Base-by-base conservation (phyloP, 2,888 invertebrate genomes). In the Plusia festucae region DNA sequence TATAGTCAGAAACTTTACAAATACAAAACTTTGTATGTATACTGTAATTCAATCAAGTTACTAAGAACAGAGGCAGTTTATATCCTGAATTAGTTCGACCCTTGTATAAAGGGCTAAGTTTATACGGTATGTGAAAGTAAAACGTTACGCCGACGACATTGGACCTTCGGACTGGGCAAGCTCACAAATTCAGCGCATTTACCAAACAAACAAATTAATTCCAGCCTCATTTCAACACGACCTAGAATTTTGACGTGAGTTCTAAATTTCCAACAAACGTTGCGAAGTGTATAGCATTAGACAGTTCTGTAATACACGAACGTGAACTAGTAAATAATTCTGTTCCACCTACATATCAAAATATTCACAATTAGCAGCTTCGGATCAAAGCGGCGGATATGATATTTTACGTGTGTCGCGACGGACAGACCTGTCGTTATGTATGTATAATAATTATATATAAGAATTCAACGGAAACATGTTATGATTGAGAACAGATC, bases 351-450 rank as follows among this genome's bases (percentile, higher is more conserved):
- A 76, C 63, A 70, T 70, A 70, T 63, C 72, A 71, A 67, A 73
- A 73, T 70, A 55, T 70, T 68, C 68, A 67, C 73, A 78, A 81
- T 81, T 78, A 79, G 69, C 56, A 59, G 49, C 60, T 53, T 30
- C 49, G 65, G 73, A 77, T 82, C 82, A 82, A 82, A 82, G 82
- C 22, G 59, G 27, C 81, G 82, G 82, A 82, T 71, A 82, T 74
- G 61, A 82, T 82, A 82, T 73, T 79, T 79, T 73, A 74, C 72
- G 69, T 70, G 53, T 65, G 75, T 71, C 75, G 71, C 67, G 69
- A 63, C 56, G 64, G 62, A 67, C 68, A 58, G 59, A 65, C 74
- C 68, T 60, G 61, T 61, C 65, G 61, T 70, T 69, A 60, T 64
- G 58, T 54, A 61, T 44, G 62, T 20, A 54, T 30, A 58, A 54